phyloP scores from a whole-genome alignment of 2,888 invertebrate genomes.

The Phyllotreta striolata region DNA sequence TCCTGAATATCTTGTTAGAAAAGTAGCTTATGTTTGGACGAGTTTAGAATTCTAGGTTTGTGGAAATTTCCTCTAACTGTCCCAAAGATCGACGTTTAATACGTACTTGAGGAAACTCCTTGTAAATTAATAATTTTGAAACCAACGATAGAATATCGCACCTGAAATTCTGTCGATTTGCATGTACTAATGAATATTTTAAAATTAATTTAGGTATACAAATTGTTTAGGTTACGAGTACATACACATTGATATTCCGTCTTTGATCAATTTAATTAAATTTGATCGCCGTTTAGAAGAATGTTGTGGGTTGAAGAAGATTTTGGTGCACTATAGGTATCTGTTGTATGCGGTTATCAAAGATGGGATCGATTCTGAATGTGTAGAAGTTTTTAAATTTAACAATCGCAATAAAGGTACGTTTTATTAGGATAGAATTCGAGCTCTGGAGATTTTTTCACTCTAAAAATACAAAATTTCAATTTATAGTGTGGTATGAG shows the following conservation, averaged over 20 bases:
- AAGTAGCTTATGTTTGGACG: too few relatives aligned
- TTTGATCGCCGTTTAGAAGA: conserved; percentile 12
- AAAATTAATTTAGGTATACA: conserved; percentile 12
- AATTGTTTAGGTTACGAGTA: conserved; percentile 4
- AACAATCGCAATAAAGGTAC: conserved; percentile 1
- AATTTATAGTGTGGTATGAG: conserved; percentile 10
- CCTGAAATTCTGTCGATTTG: too few relatives aligned
- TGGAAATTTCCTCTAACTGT: too few relatives aligned
- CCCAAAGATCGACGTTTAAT: too few relatives aligned
- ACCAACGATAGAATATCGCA: conserved; percentile 1
- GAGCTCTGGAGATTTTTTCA: conserved; percentile 5
- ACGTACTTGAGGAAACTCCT: neutral
- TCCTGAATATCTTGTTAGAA: too few relatives aligned
- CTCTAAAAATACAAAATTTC: conserved; percentile 4
- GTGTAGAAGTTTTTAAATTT: conserved; percentile 10
- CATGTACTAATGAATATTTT: neutral
- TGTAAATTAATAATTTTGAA: neutral
- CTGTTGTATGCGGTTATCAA: conserved; percentile 6
- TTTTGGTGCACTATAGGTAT: neutral
- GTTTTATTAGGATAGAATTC: conserved; percentile 17
- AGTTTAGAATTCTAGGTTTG: too few relatives aligned
- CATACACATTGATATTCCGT: neutral
- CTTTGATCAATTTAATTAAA: conserved; percentile 7
- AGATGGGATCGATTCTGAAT: conserved; percentile 8
- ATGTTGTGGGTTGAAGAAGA: conserved; percentile 1